Base-by-base conservation (phyloP, 2,888 invertebrate genomes). In the Tetragonula carbonaria region DNA sequence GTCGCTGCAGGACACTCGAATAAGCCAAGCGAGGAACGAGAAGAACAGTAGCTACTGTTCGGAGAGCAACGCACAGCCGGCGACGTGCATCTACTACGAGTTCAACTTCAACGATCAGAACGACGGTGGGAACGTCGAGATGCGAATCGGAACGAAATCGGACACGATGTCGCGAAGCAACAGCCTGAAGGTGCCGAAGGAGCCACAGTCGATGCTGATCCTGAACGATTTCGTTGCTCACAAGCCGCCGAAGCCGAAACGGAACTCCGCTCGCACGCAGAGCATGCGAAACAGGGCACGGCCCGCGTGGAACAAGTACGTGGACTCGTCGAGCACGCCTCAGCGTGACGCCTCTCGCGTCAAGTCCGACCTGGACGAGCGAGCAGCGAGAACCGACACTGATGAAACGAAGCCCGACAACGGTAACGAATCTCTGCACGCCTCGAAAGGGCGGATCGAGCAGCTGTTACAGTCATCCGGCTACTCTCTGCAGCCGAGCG, bases 231-330 rank as follows among this genome's bases (percentile, higher is more conserved):
- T 90, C 91, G 96, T 97, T 0, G 96, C 96, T 0, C 97, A 97
- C 89, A 97, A 97, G 90, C 97, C 97, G 0, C 97, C 97, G 0
- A 97, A 97, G 92, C 97, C 97, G 0, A 93, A 93, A 57, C 87
- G 93, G 74, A 94, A 92, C 72, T 93, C 93, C 1, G 87, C 91
- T 0, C 90, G 94, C 1, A 93, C 94, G 0, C 94, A 94, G 68
- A 94, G 94, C 38, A 93, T 94, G 94, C 87, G 93, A 21, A 94
- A 94, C 79, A 90, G 93, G 33, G 88, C 91, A 2, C 87, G 93
- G 59, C 94, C 93, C 0, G 90, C 91, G 3, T 94, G 94, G 94
- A 93, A 92, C 81, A 93, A 93, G 73, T 93, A 90, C 63, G 78
- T 91, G 21, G 91, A 93, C 16, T 59, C 86, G 45, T 45, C 45